A percentile compares a stretch with the other conserved stretches of the same genome.
Evolutionary conservation across 2,113 vertebrate species (phyloP).

Genomic region (Eolophus roseicapilla): DNA sequence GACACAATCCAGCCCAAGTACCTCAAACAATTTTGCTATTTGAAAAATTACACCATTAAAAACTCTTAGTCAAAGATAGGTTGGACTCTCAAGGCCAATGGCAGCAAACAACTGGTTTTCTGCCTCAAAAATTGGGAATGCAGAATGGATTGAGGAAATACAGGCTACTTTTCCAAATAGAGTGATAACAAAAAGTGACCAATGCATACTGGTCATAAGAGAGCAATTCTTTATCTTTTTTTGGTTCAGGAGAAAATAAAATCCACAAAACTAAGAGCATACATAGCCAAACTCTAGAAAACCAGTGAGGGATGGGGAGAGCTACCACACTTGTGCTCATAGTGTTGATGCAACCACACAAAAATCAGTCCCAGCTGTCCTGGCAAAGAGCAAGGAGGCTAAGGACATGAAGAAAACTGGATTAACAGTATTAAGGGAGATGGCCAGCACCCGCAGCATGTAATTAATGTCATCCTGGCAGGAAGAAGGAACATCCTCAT

Average conservation of each 20-base stretch:
- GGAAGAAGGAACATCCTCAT: neutral
- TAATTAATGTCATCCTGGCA: neutral
- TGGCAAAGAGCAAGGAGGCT: neutral
- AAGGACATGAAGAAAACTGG: neutral
- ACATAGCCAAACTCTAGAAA: neutral
- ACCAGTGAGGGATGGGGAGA: neutral
- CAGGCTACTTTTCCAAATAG: neutral
- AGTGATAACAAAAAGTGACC: neutral
- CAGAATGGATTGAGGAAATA: neutral
- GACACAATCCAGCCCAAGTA: neutral
- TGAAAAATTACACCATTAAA: neutral
- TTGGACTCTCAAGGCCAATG: neutral
- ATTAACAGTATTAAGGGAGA: neutral
- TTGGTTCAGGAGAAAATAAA: neutral
- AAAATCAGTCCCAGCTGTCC: neutral
- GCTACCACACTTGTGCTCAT: neutral
- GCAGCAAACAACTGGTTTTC: neutral
- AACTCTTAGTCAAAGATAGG: neutral
- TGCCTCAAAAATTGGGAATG: neutral
- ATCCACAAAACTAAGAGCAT: neutral
- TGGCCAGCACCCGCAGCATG: neutral
- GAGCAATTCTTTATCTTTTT: neutral
- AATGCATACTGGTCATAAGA: neutral
- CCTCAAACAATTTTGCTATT: neutral
- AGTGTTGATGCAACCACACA: neutral